These are phyloP conservation scores for Helicolenus hilgendorfi DNA, from an alignment of 2,797 vertebrate genomes.

Conservation along the genomic window DNA sequence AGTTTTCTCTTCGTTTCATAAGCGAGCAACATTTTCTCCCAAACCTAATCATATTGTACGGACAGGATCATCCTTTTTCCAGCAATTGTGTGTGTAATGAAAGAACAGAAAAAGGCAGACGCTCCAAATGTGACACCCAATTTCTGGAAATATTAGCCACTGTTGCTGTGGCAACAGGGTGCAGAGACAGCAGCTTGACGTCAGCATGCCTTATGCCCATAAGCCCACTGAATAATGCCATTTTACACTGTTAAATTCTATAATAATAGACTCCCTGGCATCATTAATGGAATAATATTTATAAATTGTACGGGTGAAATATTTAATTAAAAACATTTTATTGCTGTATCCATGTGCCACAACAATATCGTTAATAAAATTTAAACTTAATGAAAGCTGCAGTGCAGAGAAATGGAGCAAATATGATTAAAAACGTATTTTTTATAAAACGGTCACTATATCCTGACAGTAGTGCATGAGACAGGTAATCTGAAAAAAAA, in stretches of 20 bases:
- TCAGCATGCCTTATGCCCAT: slow-evolving; percentile 85
- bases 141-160: slow-evolving; percentile 89
- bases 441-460: too few relatives aligned
- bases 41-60: slow-evolving; percentile 64
- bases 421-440: too few relatives aligned
- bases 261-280: slow-evolving; percentile 31
- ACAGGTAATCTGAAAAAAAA: too few relatives aligned
- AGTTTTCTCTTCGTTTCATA: slow-evolving; percentile 39
- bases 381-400: background rate
- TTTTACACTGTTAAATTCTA: slow-evolving; percentile 40
- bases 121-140: slow-evolving; percentile 88
- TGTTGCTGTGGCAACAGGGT: slow-evolving; percentile 90
- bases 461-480: too few relatives aligned
- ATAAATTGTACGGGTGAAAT: slow-evolving; percentile 2
- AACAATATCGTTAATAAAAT: background rate
- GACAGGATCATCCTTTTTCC: slow-evolving; percentile 69
- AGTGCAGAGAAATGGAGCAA: too few relatives aligned
- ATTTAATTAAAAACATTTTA: background rate
- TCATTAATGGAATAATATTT: slow-evolving; percentile 3
- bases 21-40: slow-evolving; percentile 53
- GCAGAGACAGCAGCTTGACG: slow-evolving; percentile 81
- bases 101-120: slow-evolving; percentile 86
- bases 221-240: slow-evolving; percentile 79
- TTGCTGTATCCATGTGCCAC: background rate
- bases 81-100: slow-evolving; percentile 78